Evolutionary conservation across 2,888 invertebrate genomes (phyloP), one percentile per base, ranked within the genome.

Genomic region (Tiliacea aurago): DNA sequence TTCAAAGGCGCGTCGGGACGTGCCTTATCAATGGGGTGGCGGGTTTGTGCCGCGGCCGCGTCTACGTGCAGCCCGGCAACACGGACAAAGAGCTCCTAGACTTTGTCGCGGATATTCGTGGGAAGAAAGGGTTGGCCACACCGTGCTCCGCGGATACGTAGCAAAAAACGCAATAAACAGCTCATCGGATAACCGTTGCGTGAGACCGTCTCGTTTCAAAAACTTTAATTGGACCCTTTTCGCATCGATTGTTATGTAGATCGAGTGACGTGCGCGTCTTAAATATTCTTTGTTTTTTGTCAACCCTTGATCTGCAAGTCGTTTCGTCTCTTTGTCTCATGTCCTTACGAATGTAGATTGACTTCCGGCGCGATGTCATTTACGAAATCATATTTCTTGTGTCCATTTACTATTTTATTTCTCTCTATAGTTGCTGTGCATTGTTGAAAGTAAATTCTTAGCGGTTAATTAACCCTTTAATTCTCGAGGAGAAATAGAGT

Each of bases 21-120:
- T 92, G 93, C 90, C 90, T 91, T 91, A 92, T 92, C 93, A 86
- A 88, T 90, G 86, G 90, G 90, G 88, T 86, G 88, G 80, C 85
- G 80, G 86, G 92, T 92, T 91, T 88, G 87, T 75, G 81, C 77
- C 85, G 84, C 86, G 82, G 81, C 76, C 72, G 74, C 73, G 76
- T 73, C 80, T 83, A 80, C 85, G 82, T 85, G 84, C 85, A 80
- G 79, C 83, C 59, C n/a, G 56, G 18, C 81, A 33, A n/a, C 63
- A 66, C 73, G 76, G 62, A 88, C 87, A 89, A 87, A 89, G 87
- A 86, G 82, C 81, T 76, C 71, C 80, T 85, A 88, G 83, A 80
- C 77, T 82, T n/a, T 78, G 86, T 85, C 84, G 88, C 84, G 88
- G 87, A 90, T 91, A 90, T 90, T 89, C 92, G 93, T 93, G 92